Evolutionary conservation across 92 coral and sea anemone species (phyloP).

Genomic region (Metridium senile): DNA sequence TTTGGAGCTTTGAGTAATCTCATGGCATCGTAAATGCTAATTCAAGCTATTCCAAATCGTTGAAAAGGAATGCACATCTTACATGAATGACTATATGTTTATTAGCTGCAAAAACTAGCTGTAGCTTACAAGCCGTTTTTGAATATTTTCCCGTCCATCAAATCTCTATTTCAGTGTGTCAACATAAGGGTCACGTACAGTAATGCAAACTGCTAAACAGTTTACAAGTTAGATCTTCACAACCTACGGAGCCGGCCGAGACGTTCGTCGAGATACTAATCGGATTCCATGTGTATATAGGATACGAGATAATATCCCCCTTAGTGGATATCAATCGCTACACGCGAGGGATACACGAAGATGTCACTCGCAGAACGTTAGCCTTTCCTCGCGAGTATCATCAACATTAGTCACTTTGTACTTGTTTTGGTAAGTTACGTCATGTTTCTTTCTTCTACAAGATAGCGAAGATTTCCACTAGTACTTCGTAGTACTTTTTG

Average conservation of each 20-base stretch:
- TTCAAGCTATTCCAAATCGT: too few species aligned
- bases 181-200: slow-evolving; percentile 40
- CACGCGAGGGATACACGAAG: slow-evolving; percentile 40
- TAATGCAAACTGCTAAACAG: neutral
- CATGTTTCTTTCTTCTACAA: neutral
- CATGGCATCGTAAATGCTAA: too few species aligned
- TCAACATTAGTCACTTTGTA: neutral
- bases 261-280: slow-evolving; percentile 38
- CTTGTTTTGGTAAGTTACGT: too few species aligned
- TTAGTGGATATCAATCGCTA: neutral
- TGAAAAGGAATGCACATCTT: too few species aligned
- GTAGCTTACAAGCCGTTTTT: neutral
- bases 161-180: slow-evolving; percentile 23
- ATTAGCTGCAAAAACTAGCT: too few species aligned
- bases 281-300: slow-evolving; percentile 26
- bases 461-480: neutral
- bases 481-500: neutral
- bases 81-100: too few species aligned
- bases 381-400: neutral
- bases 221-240: neutral
- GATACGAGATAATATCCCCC: slow-evolving; percentile 27
- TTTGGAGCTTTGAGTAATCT: too few species aligned
- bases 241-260: slow-evolving; percentile 16
- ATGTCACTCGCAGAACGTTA: slow-evolving; percentile 16
- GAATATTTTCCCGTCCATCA: slow-evolving; percentile 12